Percentiles rank a stretch among this genome's conserved stretches.
phyloP scores from a whole-genome alignment of 2,113 vertebrate genomes.

The Cettia cetti region DNA sequence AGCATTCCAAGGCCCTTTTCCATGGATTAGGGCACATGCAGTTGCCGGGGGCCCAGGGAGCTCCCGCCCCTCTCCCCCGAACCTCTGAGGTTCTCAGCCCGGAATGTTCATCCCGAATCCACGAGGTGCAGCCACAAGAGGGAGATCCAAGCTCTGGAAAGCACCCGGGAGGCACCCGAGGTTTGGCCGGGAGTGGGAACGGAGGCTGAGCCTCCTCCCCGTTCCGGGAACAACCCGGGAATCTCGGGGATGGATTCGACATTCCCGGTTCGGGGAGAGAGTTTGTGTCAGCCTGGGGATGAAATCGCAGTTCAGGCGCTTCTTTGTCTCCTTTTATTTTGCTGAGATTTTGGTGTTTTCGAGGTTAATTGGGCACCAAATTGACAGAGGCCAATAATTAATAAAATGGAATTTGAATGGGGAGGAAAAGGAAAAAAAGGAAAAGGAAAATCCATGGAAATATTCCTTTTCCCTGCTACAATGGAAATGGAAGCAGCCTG shows the following conservation, averaged over 20 bases:
- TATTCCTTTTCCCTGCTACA: background rate
- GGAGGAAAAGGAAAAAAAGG: background rate
- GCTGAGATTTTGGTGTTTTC: background rate
- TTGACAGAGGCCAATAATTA: accelerated
- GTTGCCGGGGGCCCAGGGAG: accelerated
- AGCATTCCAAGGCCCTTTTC: accelerated
- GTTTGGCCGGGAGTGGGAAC: background rate
- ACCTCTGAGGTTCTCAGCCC: background rate
- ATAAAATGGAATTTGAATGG: background rate
- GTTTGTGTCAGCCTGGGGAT: background rate
- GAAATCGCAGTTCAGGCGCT: background rate
- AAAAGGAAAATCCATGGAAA: background rate
- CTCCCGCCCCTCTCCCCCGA: accelerated
- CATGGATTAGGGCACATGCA: background rate
- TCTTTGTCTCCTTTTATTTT: background rate
- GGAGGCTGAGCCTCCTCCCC: accelerated
- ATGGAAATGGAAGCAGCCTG: background rate
- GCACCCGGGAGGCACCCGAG: background rate
- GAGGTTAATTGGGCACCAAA: background rate
- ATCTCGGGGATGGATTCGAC: background rate
- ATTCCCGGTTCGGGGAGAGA: background rate
- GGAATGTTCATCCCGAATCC: background rate
- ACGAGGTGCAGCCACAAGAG: conserved; percentile 19
- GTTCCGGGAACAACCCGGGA: accelerated
- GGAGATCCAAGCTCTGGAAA: conserved; percentile 46